Base-by-base conservation (phyloP, 1,140 invertebrate species). In the Trichonephila inaurata region DNA sequence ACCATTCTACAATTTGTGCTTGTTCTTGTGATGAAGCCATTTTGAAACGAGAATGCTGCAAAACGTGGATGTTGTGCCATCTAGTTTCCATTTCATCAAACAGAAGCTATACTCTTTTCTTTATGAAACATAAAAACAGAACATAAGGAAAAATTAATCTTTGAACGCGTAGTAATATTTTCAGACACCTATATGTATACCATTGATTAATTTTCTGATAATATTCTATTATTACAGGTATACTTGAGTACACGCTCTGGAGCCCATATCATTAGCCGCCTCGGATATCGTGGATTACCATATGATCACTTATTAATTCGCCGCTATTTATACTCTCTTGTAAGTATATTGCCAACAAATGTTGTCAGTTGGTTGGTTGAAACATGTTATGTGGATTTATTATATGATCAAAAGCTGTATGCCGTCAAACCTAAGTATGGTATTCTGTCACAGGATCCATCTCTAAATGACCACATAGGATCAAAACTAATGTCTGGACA, bases 231-330 rank as follows among this genome's bases (percentile, higher is more conserved):
- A n/a, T 92, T 87, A 1, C n/a, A 96, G 96, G 95, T 96, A 8
- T 96, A 95, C 82, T 72, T 96, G 18, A 96, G 96, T 72, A 96
- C 96, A 16, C 94, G 96, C 18, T 94, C 96, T 14, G 96, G 96
- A 0, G 95, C 95, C 0, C 96, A 96, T 96, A 94, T 96, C 0
- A 94, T 96, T 12, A 95, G 95, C 86, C 93, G 96, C 77, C 92
- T 96, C 10, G 95, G 94, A 28, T 94, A 94, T 16, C 72, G 95
- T 86, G 95, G 96, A 40, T 82, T 93, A 16, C 96, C 96, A 6
- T 72, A 94, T 40, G 96, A 96, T 62, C 44, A 66, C 12, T 1
- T 24, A 1, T 5, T 86, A 12, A 2, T 69, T 18, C 21, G 82
- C 12, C 58, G 91, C 72, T 77, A 28, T 33, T 51, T 86, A 24